Evolutionary conservation across 2,797 vertebrate genomes (phyloP).

Genomic region (Tapera naevia): DNA sequence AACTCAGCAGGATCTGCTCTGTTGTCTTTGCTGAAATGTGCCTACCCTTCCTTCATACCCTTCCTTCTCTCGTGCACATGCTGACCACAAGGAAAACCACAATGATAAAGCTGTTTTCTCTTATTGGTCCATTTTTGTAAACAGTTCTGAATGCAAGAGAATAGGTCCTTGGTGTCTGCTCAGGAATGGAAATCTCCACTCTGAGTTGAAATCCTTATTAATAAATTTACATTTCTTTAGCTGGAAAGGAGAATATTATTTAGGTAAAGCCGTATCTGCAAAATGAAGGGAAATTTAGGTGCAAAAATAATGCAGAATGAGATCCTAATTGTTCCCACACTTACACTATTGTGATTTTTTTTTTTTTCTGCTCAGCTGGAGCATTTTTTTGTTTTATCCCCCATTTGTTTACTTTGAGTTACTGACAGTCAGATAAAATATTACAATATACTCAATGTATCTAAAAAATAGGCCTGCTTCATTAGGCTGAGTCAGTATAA

Average conservation of each 20-base stretch:
- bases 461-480: background rate
- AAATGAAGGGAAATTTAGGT: background rate
- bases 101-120: constrained; percentile 68
- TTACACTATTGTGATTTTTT: background rate
- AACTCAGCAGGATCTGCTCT: background rate
- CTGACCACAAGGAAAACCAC: constrained; percentile 69
- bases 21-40: constrained; percentile 22
- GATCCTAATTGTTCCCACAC: background rate
- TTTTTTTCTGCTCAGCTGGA: background rate
- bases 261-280: background rate
- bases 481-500: background rate
- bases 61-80: constrained; percentile 60
- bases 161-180: background rate
- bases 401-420: constrained; percentile 12
- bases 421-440: constrained; percentile 17
- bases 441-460: background rate
- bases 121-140: constrained; percentile 57
- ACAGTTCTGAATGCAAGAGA: constrained; percentile 9
- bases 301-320: background rate
- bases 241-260: background rate
- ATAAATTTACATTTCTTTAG: background rate
- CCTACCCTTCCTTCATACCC: constrained; percentile 48
- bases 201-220: background rate
- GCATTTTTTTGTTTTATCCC: background rate
- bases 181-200: constrained; percentile 35